These are phyloP conservation scores for Hyperoplus lanceolatus DNA, from an alignment of 2,797 vertebrate genomes.

Conservation along the genomic window DNA sequence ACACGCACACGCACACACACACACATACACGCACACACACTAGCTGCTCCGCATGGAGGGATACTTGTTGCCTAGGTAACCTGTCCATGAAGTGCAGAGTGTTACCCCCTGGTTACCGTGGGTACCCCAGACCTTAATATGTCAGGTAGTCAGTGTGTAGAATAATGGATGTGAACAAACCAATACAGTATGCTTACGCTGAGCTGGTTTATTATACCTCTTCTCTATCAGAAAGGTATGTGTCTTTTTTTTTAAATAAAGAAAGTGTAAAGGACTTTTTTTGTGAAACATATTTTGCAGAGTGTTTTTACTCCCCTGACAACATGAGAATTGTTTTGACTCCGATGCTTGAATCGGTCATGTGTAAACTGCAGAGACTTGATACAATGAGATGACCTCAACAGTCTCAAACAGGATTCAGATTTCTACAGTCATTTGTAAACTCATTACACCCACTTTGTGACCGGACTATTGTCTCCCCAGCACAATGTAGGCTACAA, in stretches of 20 bases:
- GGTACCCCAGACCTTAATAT: conserved; percentile 41
- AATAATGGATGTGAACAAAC: conserved; percentile 4
- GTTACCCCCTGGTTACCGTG: conserved; percentile 28
- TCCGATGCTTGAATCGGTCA: not conserved
- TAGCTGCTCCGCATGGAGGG: conserved; percentile 60
- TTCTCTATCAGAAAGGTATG: not conserved
- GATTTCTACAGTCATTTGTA: conserved; percentile 33
- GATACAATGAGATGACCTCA: not conserved
- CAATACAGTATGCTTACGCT: not conserved
- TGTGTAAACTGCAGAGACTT: not conserved
- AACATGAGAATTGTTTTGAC: not conserved
- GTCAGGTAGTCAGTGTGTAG: conserved; percentile 48
- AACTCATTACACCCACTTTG: conserved; percentile 36
- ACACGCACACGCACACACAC: not conserved
- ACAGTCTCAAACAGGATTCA: conserved; percentile 28
- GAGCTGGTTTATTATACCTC: not conserved
- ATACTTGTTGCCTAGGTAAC: conserved; percentile 75
- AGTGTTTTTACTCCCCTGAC: not conserved
- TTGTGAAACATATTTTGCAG: not conserved
- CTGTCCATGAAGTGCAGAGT: conserved; percentile 35
- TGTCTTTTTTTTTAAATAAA: not conserved
- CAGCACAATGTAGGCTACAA: conserved; percentile 17
- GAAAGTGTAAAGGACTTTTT: not conserved
- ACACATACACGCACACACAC: not conserved
- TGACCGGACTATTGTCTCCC: conserved; percentile 28